Base-by-base conservation (phyloP, 2,113 vertebrate genomes). In the Macrotis lagotis region DNA sequence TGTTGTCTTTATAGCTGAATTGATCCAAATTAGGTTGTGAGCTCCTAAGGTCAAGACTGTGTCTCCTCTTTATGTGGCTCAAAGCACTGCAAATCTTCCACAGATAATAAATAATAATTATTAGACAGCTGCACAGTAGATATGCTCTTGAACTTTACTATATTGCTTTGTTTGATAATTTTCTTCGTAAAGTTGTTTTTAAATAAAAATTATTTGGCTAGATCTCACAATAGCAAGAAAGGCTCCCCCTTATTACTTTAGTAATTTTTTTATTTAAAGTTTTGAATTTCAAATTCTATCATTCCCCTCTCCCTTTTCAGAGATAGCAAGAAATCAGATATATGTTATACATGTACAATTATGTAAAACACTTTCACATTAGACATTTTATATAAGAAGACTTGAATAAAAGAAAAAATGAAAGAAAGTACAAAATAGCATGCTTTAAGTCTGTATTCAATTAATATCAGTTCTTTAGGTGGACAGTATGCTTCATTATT, bases 121-220 rank as follows among this genome's bases (percentile, higher is more conserved):
- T 90, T 6, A 50, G 89, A 50, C 25, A 55, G 10, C 8, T 92
- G 10, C 19, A 89, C 26, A 48, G 89, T 51, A 93, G 37, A 28
- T 31, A 96, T 92, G 90, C 44, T 92, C 48, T 51, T 94, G 8
- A 90, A 95, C 0, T 12, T 94, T 90, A 88, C 25, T 47, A 6
- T 91, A 74, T 91, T 25, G 94, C 92, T 50, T 90, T 51, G 95
- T 93, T 93, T 91, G 47, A 95, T 48, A 91, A 31, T 50, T 92
- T 88, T 96, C 88, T 90, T 22, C 90, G 44, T 92, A n/a, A 94
- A 95, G 94, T 55, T 95, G 89, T 22, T 93, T 90, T 37, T 88
- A 96, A 96, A 96, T 37, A 96, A 93, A 93, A 94, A 24, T 91
- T 92, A 88, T 89, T 94, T 92, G 89, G 59, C 93, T 10, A 50